A percentile compares a stretch with the other conserved stretches of the same genome.
phyloP scores from a whole-genome alignment of 2,113 vertebrate genomes.

The Jacana jacana region DNA sequence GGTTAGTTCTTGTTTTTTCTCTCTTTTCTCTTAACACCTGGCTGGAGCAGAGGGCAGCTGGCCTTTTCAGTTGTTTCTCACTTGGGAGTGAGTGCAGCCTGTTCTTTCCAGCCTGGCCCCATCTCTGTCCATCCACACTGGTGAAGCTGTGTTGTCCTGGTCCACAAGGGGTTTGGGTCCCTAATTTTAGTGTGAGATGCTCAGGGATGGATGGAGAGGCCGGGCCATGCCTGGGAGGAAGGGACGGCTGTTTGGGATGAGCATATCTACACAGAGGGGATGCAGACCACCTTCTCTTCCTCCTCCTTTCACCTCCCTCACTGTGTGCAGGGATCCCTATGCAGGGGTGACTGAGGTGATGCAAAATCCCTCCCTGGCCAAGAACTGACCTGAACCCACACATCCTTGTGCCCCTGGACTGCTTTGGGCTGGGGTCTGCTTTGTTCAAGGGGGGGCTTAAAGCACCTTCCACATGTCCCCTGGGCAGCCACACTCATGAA shows the following conservation, averaged over 20 bases:
- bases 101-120: not conserved
- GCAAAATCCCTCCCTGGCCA: not conserved
- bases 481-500: accelerated
- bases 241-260: not conserved
- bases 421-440: not conserved
- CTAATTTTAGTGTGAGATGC: not conserved
- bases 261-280: not conserved
- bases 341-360: not conserved
- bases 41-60: not conserved
- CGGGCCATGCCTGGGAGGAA: not conserved
- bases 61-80: not conserved
- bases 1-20: not conserved
- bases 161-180: accelerated
- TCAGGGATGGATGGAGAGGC: not conserved
- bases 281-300: not conserved
- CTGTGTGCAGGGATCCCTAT: not conserved
- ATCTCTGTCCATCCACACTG: not conserved
- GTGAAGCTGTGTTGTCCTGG: not conserved
- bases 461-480: not conserved
- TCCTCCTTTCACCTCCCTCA: not conserved
- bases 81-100: not conserved
- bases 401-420: accelerated
- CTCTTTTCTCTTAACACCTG: not conserved
- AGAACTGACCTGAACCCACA: accelerated
- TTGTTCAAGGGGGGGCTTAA: not conserved